Evolutionary conservation across 2,888 invertebrate species (phyloP).

Genomic region (Mamestra brassicae): DNA sequence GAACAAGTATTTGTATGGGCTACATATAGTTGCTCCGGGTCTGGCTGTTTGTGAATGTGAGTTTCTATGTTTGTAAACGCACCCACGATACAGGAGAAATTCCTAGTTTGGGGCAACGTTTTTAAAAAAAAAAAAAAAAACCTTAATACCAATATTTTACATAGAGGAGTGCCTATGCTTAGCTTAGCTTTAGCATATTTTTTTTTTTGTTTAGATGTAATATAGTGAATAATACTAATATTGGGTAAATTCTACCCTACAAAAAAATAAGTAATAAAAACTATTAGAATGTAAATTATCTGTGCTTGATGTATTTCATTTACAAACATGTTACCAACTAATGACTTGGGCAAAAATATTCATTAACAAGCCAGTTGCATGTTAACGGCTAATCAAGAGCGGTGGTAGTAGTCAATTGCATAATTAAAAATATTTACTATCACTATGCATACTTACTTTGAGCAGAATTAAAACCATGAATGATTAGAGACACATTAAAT

Average conservation of each 20-base stretch:
- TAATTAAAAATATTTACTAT: slow-evolving; percentile 41
- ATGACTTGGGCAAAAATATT: slow-evolving; percentile 16
- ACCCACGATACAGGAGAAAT: no score
- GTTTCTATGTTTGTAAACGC: no score
- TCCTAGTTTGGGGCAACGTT: no score
- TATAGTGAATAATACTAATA: background rate
- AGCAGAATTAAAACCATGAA: slow-evolving; percentile 17
- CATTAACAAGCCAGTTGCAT: slow-evolving; percentile 46
- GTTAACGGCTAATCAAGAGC: slow-evolving; percentile 26
- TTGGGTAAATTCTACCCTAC: background rate
- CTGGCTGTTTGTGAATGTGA: no score
- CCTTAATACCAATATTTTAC: background rate
- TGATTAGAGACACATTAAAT: background rate
- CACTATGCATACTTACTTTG: slow-evolving; percentile 6
- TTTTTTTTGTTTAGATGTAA: background rate
- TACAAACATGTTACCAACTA: background rate
- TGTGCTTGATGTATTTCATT: slow-evolving; percentile 14
- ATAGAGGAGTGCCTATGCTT: no score
- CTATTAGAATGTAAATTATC: slow-evolving; percentile 11
- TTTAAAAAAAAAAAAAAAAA: no score
- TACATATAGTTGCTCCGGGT: no score
- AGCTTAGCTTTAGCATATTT: background rate
- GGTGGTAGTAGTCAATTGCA: slow-evolving; percentile 2
- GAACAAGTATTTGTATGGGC: no score
- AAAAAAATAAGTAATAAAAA: background rate